These are phyloP conservation scores for Hydrocynus forskahlii DNA, from an alignment of 2,797 vertebrate genomes.

Conservation along the genomic window DNA sequence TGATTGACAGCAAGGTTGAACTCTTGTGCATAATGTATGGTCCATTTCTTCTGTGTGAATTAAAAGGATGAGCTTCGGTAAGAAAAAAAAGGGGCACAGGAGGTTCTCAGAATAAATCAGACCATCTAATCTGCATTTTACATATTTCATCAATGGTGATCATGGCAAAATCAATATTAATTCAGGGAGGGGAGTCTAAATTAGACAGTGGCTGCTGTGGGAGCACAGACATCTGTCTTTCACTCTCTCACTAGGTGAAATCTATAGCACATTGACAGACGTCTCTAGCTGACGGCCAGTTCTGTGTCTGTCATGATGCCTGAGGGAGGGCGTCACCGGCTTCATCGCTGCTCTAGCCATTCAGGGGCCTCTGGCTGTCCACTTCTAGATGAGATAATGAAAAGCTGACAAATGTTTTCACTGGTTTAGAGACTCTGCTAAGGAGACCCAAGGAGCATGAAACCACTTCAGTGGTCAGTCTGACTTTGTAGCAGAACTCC, in stretches of 20 bases:
- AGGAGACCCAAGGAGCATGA: neutral
- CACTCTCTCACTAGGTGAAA: slow-evolving; percentile 6
- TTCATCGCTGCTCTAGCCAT: neutral
- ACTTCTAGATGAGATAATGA: slow-evolving; percentile 19
- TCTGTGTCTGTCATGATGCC: neutral
- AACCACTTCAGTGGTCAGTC: neutral
- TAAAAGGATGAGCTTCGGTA: slow-evolving; percentile 2
- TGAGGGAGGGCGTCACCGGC: neutral
- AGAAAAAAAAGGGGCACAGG: neutral
- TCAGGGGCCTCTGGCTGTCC: neutral
- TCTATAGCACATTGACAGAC: slow-evolving; percentile 14
- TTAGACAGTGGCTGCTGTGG: neutral
- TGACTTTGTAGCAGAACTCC: neutral
- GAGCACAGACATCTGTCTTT: slow-evolving; percentile 5
- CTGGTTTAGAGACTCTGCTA: slow-evolving; percentile 8
- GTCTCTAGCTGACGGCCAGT: neutral
- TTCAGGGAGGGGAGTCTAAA: slow-evolving; percentile 14
- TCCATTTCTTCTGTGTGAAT: slow-evolving; percentile 2
- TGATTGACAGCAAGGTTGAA: slow-evolving; percentile 22
- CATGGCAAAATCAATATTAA: slow-evolving; percentile 38
- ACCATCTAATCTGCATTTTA: slow-evolving; percentile 24
- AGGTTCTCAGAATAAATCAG: slow-evolving; percentile 18
- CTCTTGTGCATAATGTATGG: slow-evolving; percentile 20
- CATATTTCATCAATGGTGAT: slow-evolving; percentile 24
- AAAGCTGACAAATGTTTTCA: slow-evolving; percentile 6